A percentile compares a stretch with the other conserved stretches of the same genome.
Evolutionary conservation across 2,888 invertebrate genomes (phyloP).

Genomic region (Pteria penguin): DNA sequence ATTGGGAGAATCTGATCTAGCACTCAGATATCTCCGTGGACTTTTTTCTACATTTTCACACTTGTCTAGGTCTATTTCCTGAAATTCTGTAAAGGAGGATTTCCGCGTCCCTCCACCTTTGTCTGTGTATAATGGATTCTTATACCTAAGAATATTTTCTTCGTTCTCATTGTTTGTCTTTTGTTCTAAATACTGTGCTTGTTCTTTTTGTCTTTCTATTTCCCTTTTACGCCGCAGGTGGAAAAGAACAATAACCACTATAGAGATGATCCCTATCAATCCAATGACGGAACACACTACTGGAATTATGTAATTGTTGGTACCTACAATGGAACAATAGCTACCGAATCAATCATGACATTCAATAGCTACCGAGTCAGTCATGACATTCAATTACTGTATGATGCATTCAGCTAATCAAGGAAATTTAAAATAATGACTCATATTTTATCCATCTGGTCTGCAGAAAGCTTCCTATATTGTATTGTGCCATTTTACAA

Average conservation of each 20-base stretch:
- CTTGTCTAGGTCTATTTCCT: conserved; percentile 80
- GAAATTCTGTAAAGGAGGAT: conserved; percentile 82
- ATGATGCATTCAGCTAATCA: too few relatives aligned
- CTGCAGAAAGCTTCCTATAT: too few relatives aligned
- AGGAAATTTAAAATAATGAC: too few relatives aligned
- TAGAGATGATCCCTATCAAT: conserved; percentile 66
- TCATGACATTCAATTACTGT: too few relatives aligned
- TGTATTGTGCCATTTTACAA: too few relatives aligned
- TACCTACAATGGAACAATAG: too few relatives aligned
- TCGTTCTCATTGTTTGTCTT: conserved; percentile 96
- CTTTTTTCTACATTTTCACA: conserved; percentile 74
- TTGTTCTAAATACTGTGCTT: conserved; percentile 81
- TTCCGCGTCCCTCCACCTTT: conserved; percentile 78
- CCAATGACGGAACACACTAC: conserved; percentile 74
- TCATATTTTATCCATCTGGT: too few relatives aligned
- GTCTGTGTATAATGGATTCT: conserved; percentile 87
- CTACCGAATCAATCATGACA: too few relatives aligned
- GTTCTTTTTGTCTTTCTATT: conserved; percentile 79
- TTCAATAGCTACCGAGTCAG: too few relatives aligned
- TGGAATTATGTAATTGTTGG: too few relatives aligned
- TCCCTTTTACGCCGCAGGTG: conserved; percentile 83
- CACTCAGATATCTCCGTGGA: conserved; percentile 58
- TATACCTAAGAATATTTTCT: conserved; percentile 90
- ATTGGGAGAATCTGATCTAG: conserved; percentile 57
- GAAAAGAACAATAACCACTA: conserved; percentile 77